A percentile compares a stretch with the other conserved stretches of the same genome.
Evolutionary conservation across 2,797 vertebrate genomes (phyloP).

Genomic region (Columba guinea): DNA sequence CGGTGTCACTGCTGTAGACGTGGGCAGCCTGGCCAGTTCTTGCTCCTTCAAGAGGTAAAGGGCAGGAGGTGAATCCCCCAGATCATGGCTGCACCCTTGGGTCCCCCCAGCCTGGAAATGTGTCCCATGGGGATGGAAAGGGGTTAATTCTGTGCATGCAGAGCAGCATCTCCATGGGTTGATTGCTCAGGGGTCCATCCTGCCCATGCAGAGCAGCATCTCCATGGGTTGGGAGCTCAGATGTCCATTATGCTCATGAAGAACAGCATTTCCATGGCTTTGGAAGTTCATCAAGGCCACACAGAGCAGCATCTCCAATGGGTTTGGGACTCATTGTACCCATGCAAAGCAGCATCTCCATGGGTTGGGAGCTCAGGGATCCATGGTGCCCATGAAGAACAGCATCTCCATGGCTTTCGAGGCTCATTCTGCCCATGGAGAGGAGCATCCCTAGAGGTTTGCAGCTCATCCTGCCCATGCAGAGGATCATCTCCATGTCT

Average conservation of each 20-base stretch:
- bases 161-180: too few relatives aligned
- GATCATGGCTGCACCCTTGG: not conserved
- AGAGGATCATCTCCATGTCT: not conserved
- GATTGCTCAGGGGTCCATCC: too few relatives aligned
- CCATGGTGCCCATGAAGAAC: not conserved
- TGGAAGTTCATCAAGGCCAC: too few relatives aligned
- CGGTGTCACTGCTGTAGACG: fast-evolving
- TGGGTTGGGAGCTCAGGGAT: too few relatives aligned
- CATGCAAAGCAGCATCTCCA: too few relatives aligned
- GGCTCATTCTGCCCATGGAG: too few relatives aligned
- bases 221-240: too few relatives aligned
- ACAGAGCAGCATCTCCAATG: too few relatives aligned
- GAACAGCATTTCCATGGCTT: too few relatives aligned
- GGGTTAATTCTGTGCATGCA: too few relatives aligned
- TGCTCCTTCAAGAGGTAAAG: not conserved
- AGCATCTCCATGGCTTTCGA: not conserved
- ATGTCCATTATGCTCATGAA: too few relatives aligned
- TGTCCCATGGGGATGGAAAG: not conserved
- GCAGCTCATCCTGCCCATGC: fast-evolving
- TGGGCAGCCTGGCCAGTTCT: not conserved
- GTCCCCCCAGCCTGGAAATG: not conserved
- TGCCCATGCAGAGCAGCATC: too few relatives aligned
- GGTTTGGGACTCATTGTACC: not conserved
- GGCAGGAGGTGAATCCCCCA: not conserved
- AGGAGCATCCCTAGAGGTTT: not conserved